Evolutionary conservation across 2,113 vertebrate genomes (phyloP).

Genomic region (Paramisgurnus dabryanus): DNA sequence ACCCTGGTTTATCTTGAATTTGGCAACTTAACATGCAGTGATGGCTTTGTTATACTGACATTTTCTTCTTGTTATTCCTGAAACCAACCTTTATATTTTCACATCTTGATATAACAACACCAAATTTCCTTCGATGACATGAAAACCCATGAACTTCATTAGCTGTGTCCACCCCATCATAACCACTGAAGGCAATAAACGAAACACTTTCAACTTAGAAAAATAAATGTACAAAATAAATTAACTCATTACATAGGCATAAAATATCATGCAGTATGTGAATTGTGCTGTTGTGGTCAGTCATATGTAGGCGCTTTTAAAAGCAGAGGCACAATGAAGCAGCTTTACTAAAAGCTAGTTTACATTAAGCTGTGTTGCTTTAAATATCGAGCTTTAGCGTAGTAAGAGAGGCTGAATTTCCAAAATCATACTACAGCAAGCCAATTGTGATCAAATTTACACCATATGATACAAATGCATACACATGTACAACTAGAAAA

Average conservation of each 20-base stretch:
- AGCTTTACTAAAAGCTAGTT: conserved; percentile 29
- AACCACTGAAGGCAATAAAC: conserved; percentile 28
- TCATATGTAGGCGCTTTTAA: conserved; percentile 65
- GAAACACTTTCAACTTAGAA: conserved; percentile 21
- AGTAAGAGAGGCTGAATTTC: conserved; percentile 54
- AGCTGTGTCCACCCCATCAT: conserved; percentile 11
- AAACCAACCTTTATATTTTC: neutral
- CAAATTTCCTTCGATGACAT: neutral
- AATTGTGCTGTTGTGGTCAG: conserved; percentile 69
- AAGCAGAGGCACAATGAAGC: conserved; percentile 41
- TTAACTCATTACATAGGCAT: conserved; percentile 66
- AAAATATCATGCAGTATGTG: conserved; percentile 27
- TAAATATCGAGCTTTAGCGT: conserved; percentile 57
- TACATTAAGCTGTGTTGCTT: conserved; percentile 55
- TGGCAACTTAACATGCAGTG: conserved; percentile 17
- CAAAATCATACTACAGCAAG: conserved; percentile 61
- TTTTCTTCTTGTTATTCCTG: neutral
- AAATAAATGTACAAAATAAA: conserved; percentile 70
- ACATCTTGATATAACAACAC: neutral
- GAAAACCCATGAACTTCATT: neutral
- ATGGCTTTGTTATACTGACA: neutral
- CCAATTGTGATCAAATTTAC: conserved; percentile 67
- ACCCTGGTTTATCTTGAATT: conserved; percentile 15
- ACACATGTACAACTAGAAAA: conserved; percentile 73
- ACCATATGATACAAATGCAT: conserved; percentile 72